Conservation (phyloP, 2,113 vertebrate genomes). For the Acanthochromis polyacanthus region DNA sequence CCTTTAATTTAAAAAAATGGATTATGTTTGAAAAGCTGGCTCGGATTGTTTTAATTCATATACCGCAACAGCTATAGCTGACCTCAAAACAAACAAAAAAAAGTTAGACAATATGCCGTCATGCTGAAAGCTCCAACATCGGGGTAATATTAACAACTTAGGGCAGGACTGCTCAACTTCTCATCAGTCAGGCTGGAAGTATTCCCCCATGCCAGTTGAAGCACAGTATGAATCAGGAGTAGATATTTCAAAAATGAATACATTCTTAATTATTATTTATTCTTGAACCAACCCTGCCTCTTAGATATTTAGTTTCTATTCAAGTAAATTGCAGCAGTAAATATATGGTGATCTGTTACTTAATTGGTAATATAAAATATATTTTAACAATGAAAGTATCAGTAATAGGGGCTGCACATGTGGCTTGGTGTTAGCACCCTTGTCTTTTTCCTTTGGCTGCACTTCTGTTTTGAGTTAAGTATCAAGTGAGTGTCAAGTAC, state of each 20-base stretch:
- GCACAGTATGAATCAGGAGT: too few relatives aligned
- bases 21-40: not conserved
- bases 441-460: too few relatives aligned
- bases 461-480: too few relatives aligned
- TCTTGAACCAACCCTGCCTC: too few relatives aligned
- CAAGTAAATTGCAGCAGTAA: not conserved
- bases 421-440: too few relatives aligned
- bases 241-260: not conserved
- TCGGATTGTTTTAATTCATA: slow-evolving; percentile 11
- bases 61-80: not conserved
- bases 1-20: slow-evolving; percentile 1
- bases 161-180: not conserved
- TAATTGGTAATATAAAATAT: too few relatives aligned
- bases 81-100: slow-evolving; percentile 6
- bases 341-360: not conserved
- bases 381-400: too few relatives aligned
- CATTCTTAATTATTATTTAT: too few relatives aligned
- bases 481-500: too few relatives aligned
- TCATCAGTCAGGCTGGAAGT: too few relatives aligned
- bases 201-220: too few relatives aligned
- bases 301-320: not conserved
- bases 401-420: too few relatives aligned
- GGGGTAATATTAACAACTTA: not conserved
- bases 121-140: not conserved
- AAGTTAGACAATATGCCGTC: not conserved